phyloP scores from a whole-genome alignment of 2,888 invertebrate genomes.

The Eupithecia insigniata region DNA sequence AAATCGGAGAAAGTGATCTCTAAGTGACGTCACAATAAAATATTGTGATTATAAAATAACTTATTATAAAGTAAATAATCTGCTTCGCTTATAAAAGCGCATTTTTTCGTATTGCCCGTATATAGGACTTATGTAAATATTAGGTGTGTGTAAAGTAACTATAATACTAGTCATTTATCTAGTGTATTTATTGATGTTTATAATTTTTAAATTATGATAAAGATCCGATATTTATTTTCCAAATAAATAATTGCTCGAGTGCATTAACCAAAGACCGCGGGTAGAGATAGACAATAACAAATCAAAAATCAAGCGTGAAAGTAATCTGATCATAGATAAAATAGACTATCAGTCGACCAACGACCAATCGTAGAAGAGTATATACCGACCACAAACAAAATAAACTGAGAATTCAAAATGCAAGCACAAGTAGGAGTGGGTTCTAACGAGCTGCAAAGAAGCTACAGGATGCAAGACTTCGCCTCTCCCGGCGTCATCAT shows the following conservation, averaged over 20 bases:
- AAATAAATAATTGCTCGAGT: slow-evolving; percentile 54
- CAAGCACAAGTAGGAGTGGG: slow-evolving; percentile 77
- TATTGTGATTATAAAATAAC: slow-evolving; percentile 70
- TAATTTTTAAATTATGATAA: slow-evolving; percentile 45
- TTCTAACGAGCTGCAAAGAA: slow-evolving; percentile 76
- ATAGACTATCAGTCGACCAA: background rate
- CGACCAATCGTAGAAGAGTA: background rate
- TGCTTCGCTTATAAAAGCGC: slow-evolving; percentile 69
- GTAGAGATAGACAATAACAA: slow-evolving; percentile 18
- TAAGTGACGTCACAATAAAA: slow-evolving; percentile 81
- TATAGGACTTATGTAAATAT: slow-evolving; percentile 60
- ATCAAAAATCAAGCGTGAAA: background rate
- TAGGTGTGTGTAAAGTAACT: slow-evolving; percentile 72
- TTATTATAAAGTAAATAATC: slow-evolving; percentile 59
- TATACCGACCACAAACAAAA: slow-evolving; percentile 26
- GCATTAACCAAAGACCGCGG: slow-evolving; percentile 62
- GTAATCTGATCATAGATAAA: slow-evolving; percentile 5
- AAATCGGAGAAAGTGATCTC: slow-evolving; percentile 79
- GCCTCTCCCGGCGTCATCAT: slow-evolving; percentile 84
- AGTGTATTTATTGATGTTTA: slow-evolving; percentile 74
- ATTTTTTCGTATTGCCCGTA: slow-evolving; percentile 73
- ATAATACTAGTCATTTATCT: slow-evolving; percentile 83
- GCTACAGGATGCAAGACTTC: slow-evolving; percentile 84
- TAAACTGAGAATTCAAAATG: slow-evolving; percentile 61
- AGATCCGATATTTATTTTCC: slow-evolving; percentile 31